Base-by-base conservation (phyloP, 2,888 invertebrate genomes). In the Mythimna loreyi region DNA sequence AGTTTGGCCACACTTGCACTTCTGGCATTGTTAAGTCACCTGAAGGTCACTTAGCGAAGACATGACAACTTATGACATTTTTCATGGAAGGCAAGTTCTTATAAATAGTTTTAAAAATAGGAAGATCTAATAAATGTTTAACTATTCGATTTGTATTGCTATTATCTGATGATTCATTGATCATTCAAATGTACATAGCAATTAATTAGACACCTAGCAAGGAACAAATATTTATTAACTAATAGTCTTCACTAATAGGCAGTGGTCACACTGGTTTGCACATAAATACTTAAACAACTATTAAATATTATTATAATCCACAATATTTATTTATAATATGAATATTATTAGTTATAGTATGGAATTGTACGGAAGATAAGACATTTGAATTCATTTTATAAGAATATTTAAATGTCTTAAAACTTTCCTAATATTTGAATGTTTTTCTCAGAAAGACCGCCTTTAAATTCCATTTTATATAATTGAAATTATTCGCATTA, bases 231-330 rank as follows among this genome's bases (percentile, higher is more conserved):
- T 11, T 45, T 30, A 65, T 49, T 13, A 6, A 49, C 21, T 23
- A 25, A 50, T 21, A 33, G 7, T n/a, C 33, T 67, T 56, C 23
- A 13, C 45, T 50, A 6, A 16, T 11, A 47, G 47, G 28, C 50
- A 68, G 63, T 66, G 66, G 79, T 66, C 23, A 50, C 60, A 69
- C 50, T 8, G 56, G 62, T 74, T 53, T 57, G 36, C 45, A 67
- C 40, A 68, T 66, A 66, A 80, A 76, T 67, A 76, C 76, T 72
- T 72, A 72, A 55, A 70, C 55, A 65, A 72, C 67, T 65, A 76
- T 60, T 73, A 69, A 78, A 73, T 66, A 77, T 55, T 69, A 78
- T 77, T 56, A 67, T 23, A 77, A 52, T 78, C 60, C 61, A 53
- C 61, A 77, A 67, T 65, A 62, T 52, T 70, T 62, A 62, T 60